These are phyloP conservation scores for Ectobius pallidus DNA, from an alignment of 2,888 invertebrate genomes.

Conservation along the genomic window DNA sequence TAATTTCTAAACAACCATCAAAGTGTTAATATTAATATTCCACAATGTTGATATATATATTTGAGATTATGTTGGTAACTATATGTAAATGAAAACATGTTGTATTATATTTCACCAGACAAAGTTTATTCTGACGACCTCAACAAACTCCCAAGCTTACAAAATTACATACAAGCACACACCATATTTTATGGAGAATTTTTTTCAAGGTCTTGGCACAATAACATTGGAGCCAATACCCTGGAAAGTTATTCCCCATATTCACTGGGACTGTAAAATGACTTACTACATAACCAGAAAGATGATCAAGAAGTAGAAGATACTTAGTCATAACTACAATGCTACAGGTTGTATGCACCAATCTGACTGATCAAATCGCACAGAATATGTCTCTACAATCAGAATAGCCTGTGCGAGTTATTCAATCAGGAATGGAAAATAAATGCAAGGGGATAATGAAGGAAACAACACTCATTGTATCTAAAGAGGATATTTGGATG, in stretches of 20 bases:
- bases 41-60: no score
- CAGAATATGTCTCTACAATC: neutral
- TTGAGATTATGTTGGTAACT: no score
- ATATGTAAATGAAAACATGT: no score
- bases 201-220: conserved; percentile 1
- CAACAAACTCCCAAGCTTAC: conserved; percentile 74
- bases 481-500: conserved; percentile 39
- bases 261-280: conserved; percentile 35
- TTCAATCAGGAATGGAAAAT: conserved; percentile 26
- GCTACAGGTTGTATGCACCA: conserved; percentile 35
- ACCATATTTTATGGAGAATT: conserved; percentile 38
- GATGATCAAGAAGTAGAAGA: conserved; percentile 39
- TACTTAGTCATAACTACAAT: conserved; percentile 36
- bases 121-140: conserved; percentile 76
- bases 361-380: conserved; percentile 25
- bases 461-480: conserved; percentile 34
- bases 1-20: no score
- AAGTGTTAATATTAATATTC: no score
- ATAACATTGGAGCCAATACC: neutral
- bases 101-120: conserved; percentile 64
- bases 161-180: conserved; percentile 60
- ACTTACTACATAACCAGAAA: conserved; percentile 40
- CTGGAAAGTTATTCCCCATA: conserved; percentile 1
- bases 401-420: neutral
- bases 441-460: conserved; percentile 37